Evolutionary conservation across 2,888 invertebrate species (phyloP).

Genomic region (Cepaea hortensis): DNA sequence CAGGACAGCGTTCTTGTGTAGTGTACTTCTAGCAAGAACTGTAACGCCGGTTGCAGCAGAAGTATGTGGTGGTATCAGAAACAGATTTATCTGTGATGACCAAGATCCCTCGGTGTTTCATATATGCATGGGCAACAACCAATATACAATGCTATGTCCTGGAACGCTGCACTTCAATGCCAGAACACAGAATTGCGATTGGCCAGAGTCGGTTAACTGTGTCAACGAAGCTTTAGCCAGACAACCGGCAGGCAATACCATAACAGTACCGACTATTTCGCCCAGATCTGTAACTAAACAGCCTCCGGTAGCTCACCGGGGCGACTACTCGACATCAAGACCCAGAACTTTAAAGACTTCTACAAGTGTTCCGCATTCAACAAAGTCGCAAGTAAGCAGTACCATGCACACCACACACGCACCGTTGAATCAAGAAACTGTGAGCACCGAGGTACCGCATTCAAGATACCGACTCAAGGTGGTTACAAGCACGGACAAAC

Average conservation of each 20-base stretch:
- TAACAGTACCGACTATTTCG: background rate
- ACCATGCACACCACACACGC: background rate
- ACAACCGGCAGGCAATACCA: background rate
- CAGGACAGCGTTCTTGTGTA: background rate
- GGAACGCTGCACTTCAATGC: conserved; percentile 59
- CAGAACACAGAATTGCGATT: conserved; percentile 60
- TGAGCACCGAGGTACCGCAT: background rate
- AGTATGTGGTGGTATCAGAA: conserved; percentile 48
- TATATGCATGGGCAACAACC: conserved; percentile 55
- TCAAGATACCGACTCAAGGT: conserved; percentile 26
- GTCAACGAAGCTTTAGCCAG: conserved; percentile 19
- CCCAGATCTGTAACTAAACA: background rate
- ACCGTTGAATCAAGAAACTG: background rate
- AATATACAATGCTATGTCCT: conserved; percentile 56
- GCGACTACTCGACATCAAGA: background rate
- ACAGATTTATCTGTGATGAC: conserved; percentile 53
- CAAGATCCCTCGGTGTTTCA: conserved; percentile 53
- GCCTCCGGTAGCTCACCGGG: no score
- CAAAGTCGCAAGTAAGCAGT: background rate
- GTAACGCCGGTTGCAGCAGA: background rate
- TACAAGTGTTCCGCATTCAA: background rate
- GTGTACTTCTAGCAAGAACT: background rate
- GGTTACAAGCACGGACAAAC: conserved; percentile 5
- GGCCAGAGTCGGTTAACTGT: conserved; percentile 59
- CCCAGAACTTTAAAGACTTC: background rate